These are phyloP conservation scores for Sebastes dallii DNA, from an alignment of 2,797 vertebrate species.

Conservation along the genomic window DNA sequence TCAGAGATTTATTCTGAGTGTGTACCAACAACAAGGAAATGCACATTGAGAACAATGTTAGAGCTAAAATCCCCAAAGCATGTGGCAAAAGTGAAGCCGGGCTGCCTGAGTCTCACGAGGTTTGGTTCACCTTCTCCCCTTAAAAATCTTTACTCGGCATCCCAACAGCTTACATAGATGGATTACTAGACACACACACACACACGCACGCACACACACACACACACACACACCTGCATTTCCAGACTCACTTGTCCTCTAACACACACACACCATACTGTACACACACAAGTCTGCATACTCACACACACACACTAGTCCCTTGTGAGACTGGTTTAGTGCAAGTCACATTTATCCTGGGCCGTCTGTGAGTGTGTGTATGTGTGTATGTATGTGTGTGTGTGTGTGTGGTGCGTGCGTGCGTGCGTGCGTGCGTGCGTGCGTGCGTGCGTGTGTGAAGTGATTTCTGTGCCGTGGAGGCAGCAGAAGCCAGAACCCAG, in stretches of 20 bases:
- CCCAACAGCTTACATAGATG: constrained; percentile 44
- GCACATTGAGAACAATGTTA: constrained; percentile 41
- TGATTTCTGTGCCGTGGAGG: constrained; percentile 20
- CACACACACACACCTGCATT: neutral
- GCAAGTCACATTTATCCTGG: constrained; percentile 33
- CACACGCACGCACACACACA: neutral
- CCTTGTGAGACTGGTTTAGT: constrained; percentile 15
- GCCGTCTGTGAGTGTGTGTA: neutral
- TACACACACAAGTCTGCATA: neutral
- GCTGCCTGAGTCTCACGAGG: constrained; percentile 47
- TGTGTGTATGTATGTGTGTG: neutral
- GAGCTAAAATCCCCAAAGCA: constrained; percentile 57
- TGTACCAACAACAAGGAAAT: constrained; percentile 40
- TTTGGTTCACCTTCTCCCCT: constrained; percentile 13
- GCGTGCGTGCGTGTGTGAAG: neutral
- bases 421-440: neutral
- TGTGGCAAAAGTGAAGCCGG: constrained; percentile 57
- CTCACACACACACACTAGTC: neutral
- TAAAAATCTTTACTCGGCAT: constrained; percentile 41
- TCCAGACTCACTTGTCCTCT: neutral
- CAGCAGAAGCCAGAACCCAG: constrained; percentile 3
- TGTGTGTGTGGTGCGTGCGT: neutral
- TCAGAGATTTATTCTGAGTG: constrained; percentile 42
- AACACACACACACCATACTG: neutral
- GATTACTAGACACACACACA: constrained; percentile 46